phyloP scores from a whole-genome alignment of 2,888 invertebrate genomes.

The Gnatocerus cornutus region DNA sequence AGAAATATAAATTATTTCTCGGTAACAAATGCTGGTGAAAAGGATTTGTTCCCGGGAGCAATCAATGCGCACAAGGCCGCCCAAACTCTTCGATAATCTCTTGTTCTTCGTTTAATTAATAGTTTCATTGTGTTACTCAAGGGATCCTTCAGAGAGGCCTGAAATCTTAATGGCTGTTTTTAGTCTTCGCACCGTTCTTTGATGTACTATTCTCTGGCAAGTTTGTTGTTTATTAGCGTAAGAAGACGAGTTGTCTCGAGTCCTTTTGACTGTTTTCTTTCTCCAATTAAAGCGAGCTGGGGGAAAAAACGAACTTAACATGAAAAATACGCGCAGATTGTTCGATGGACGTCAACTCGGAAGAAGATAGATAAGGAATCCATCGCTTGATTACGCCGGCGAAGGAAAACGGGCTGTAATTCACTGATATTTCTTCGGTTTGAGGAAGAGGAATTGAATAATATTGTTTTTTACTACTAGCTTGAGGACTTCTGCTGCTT shows the following conservation, averaged over 20 bases:
- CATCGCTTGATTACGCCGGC: slow-evolving; percentile 4
- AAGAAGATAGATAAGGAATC: slow-evolving; percentile 15
- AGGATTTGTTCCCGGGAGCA: not conserved
- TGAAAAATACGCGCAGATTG: too few relatives aligned
- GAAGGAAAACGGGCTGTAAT: slow-evolving; percentile 1
- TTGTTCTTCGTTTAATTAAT: slow-evolving; percentile 37
- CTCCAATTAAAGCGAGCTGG: too few relatives aligned
- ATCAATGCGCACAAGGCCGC: slow-evolving; percentile 21
- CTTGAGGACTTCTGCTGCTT: too few relatives aligned
- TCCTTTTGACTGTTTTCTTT: not conserved
- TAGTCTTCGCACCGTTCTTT: slow-evolving; percentile 9
- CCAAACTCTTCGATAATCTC: slow-evolving; percentile 24
- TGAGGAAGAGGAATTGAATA: slow-evolving; percentile 2
- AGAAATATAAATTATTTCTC: too few relatives aligned
- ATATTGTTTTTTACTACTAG: not conserved
- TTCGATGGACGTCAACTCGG: not conserved
- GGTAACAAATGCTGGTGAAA: too few relatives aligned
- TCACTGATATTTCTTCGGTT: not conserved
- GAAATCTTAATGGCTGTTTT: slow-evolving; percentile 36
- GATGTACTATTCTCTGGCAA: not conserved
- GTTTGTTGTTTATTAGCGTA: slow-evolving; percentile 1
- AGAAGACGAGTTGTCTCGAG: not conserved
- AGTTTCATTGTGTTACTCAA: slow-evolving; percentile 32
- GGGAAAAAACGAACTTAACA: too few relatives aligned
- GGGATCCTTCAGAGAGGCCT: slow-evolving; percentile 12